phyloP scores from a whole-genome alignment of 2,113 vertebrate species.

The Actenoides hombroni region DNA sequence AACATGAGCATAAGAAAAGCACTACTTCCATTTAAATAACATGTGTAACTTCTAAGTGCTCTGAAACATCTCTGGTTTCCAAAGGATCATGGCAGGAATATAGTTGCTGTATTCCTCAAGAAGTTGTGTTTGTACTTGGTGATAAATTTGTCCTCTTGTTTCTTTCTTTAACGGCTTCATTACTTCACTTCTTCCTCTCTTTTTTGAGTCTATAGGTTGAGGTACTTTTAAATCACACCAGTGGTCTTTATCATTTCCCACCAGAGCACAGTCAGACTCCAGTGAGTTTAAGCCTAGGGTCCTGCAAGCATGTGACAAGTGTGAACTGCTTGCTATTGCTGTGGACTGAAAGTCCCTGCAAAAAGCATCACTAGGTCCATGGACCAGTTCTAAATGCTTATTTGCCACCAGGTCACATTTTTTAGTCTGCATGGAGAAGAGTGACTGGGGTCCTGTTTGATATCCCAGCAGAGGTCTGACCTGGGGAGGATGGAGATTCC shows the following conservation, averaged over 20 bases:
- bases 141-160: neutral
- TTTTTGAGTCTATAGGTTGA: neutral
- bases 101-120: neutral
- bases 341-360: neutral
- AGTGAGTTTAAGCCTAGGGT: neutral
- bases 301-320: neutral
- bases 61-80: neutral
- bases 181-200: neutral
- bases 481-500: neutral
- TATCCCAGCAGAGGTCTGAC: neutral
- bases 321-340: neutral
- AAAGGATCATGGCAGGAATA: neutral
- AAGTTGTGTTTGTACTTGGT: neutral
- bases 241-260: neutral
- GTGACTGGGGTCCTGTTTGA: neutral
- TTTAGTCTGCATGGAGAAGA: neutral
- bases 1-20: neutral
- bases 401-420: neutral
- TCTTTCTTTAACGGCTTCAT: neutral
- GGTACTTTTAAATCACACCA: neutral
- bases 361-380: neutral
- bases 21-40: neutral
- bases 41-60: neutral
- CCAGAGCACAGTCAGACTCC: neutral
- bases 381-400: neutral